Conservation (phyloP, 2,888 invertebrate genomes). For the Plemyria rubiginata region DNA sequence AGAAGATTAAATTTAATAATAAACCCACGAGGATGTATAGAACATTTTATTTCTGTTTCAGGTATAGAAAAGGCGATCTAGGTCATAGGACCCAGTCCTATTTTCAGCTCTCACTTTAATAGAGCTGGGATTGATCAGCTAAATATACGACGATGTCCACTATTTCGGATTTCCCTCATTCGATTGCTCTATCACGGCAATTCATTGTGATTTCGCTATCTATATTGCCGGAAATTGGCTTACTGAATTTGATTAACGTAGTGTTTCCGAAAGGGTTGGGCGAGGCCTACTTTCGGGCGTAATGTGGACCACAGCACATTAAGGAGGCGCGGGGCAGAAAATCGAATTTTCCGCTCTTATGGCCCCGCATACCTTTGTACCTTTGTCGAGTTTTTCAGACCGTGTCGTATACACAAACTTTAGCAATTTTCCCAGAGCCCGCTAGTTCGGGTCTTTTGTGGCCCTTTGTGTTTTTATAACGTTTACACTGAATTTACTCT, state of each 20-base stretch:
- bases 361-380: constrained; percentile 61
- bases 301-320: constrained; percentile 67
- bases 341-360: constrained; percentile 79
- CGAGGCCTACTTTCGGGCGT: constrained; percentile 36
- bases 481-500: constrained; percentile 35
- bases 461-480: constrained; percentile 38
- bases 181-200: constrained; percentile 65
- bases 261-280: constrained; percentile 75
- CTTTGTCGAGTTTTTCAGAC: constrained; percentile 70
- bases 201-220: constrained; percentile 74
- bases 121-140: constrained; percentile 15
- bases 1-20: background rate
- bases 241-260: constrained; percentile 78
- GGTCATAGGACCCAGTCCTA: constrained; percentile 26
- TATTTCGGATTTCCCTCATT: constrained; percentile 45
- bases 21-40: background rate
- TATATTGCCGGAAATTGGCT: constrained; percentile 71
- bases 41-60: constrained; percentile 21
- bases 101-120: constrained; percentile 20
- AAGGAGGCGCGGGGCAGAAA: constrained; percentile 74
- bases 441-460: constrained; percentile 29
- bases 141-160: constrained; percentile 37
- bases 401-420: constrained; percentile 68
- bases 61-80: constrained; percentile 26
- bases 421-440: constrained; percentile 43